Evolutionary conservation across 2,888 invertebrate genomes (phyloP).

Genomic region (Hecatera dysodea): DNA sequence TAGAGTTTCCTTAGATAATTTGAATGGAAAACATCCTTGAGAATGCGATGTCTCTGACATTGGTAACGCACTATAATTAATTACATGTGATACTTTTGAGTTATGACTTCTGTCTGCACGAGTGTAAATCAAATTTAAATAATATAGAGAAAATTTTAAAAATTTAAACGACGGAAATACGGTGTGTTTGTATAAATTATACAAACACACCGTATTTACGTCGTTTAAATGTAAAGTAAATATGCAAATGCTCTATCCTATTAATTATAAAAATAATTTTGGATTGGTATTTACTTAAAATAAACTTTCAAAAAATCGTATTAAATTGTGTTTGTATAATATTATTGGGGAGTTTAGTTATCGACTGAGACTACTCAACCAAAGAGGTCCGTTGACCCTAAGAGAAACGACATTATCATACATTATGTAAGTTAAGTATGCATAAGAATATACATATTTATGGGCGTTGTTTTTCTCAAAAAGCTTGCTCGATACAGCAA

Average conservation of each 20-base stretch:
- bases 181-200: slow-evolving; percentile 2
- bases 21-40: slow-evolving; percentile 75
- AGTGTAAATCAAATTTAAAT: slow-evolving; percentile 18
- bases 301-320: background rate
- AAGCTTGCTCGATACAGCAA: background rate
- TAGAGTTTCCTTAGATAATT: slow-evolving; percentile 34
- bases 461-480: slow-evolving; percentile 12
- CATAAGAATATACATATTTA: slow-evolving; percentile 8
- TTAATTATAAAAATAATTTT: background rate
- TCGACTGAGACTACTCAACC: slow-evolving; percentile 17
- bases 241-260: background rate
- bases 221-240: background rate
- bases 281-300: background rate
- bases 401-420: background rate
- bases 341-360: slow-evolving; percentile 12
- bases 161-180: slow-evolving; percentile 7
- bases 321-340: slow-evolving; percentile 20
- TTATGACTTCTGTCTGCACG: slow-evolving; percentile 73
- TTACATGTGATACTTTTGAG: slow-evolving; percentile 80
- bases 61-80: slow-evolving; percentile 71
- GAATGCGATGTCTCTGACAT: slow-evolving; percentile 58
- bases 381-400: slow-evolving; percentile 21
- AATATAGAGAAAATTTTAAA: slow-evolving; percentile 5
- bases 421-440: slow-evolving; percentile 20
- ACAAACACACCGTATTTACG: no score